These are phyloP conservation scores for Agrotis ipsilon DNA, from an alignment of 2,888 invertebrate species.

Conservation along the genomic window DNA sequence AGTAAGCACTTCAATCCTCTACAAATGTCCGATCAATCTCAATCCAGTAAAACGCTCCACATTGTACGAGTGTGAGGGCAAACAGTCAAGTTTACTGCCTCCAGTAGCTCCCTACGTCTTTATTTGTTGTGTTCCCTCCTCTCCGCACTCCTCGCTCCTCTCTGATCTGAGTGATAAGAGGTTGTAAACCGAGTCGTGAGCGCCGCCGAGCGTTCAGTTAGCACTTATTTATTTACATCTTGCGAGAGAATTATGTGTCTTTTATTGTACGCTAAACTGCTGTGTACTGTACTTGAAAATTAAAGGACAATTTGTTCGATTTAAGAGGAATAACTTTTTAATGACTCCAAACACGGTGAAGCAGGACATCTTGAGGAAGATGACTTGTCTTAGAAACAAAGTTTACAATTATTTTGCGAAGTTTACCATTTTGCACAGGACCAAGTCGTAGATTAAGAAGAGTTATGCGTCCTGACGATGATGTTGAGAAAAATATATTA, in stretches of 20 bases:
- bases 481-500: too few relatives aligned
- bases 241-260: constrained; percentile 1
- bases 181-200: constrained; percentile 21
- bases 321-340: not conserved
- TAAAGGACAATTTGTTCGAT: not conserved
- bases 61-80: not conserved
- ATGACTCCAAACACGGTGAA: not conserved
- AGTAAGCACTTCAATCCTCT: not conserved
- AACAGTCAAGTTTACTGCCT: constrained; percentile 30
- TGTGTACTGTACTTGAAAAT: not conserved
- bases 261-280: constrained; percentile 37
- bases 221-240: constrained; percentile 37
- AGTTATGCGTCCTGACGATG: too few relatives aligned
- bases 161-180: constrained; percentile 44
- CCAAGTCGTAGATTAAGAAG: too few relatives aligned
- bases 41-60: not conserved
- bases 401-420: not conserved
- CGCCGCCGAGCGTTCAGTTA: constrained; percentile 13
- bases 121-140: constrained; percentile 36
- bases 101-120: constrained; percentile 7
- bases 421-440: not conserved
- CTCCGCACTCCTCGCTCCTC: constrained; percentile 2
- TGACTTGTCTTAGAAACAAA: not conserved
- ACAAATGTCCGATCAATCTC: constrained; percentile 20
- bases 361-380: not conserved